Evolutionary conservation across 1,140 invertebrate genomes (phyloP).

Genomic region (Proales similis): DNA sequence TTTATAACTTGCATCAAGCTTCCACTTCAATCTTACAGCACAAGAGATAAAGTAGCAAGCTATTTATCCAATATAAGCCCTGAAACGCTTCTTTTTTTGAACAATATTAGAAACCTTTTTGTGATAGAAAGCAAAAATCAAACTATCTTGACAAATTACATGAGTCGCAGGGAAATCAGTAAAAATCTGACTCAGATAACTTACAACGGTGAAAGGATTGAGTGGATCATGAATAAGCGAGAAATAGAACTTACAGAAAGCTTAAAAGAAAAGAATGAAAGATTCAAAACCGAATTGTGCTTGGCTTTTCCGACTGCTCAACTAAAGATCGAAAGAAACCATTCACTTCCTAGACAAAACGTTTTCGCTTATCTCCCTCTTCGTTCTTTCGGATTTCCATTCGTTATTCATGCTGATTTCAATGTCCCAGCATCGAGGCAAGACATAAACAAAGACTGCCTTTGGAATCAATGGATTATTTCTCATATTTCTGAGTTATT

Average conservation of each 20-base stretch:
- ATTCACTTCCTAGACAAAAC: not conserved
- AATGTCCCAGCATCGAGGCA: slow-evolving; percentile 27
- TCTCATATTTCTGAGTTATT: slow-evolving; percentile 24
- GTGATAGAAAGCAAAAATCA: slow-evolving; percentile 1
- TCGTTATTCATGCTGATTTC: slow-evolving; percentile 38
- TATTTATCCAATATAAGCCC: slow-evolving; percentile 50
- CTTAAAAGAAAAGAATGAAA: no score
- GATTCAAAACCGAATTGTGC: slow-evolving; percentile 23
- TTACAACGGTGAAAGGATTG: no score
- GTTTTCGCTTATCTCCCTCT: slow-evolving; percentile 36
- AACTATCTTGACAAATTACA: not conserved
- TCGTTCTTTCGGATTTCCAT: slow-evolving; percentile 29
- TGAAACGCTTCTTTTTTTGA: slow-evolving; percentile 47
- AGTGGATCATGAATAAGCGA: no score
- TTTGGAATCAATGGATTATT: slow-evolving; percentile 36
- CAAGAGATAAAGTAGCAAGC: slow-evolving; percentile 41
- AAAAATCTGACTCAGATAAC: no score
- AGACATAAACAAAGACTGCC: slow-evolving; percentile 21
- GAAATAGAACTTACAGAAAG: no score
- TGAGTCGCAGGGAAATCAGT: no score
- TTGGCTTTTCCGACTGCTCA: slow-evolving; percentile 31
- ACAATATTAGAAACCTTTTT: slow-evolving; percentile 42
- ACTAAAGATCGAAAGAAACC: not conserved
- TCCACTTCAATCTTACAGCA: slow-evolving; percentile 44
- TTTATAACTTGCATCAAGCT: slow-evolving; percentile 48